Evolutionary conservation across 2,888 invertebrate genomes (phyloP), one percentile per base, ranked within the genome.

Genomic region (Troilus luridus): DNA sequence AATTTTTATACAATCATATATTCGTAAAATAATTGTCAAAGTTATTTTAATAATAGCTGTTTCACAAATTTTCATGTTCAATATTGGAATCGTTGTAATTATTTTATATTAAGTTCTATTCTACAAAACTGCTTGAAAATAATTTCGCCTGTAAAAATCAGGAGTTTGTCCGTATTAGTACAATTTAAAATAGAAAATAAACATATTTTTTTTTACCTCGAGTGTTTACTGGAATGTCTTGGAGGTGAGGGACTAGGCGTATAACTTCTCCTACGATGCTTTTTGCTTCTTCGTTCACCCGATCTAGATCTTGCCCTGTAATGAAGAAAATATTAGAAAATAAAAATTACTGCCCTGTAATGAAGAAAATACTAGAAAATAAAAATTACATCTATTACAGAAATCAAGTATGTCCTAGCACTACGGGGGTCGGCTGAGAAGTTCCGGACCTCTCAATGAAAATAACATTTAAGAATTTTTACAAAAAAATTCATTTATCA

Each of bases 291-390:
- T 59, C 93, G 92, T 27, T 93, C 93, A 54, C 89, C 91, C 9
- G 93, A 93, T 85, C 93, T 92, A 81, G 94, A 94, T 89, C 94
- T 92, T 10, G 88, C 93, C 67, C n/a, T 91, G 72, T 88, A 91
- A 81, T 62, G 89, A 90, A 90, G 24, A 62, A 24, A 67, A 60
- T 3, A 88, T 88, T 85, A 59, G 27, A 88, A 60, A 91, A 81
- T 54, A 88, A 60, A 59, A 41, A 11, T 54, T 19, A 58, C n/a
- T 10, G 88, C 93, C 67, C n/a, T 91, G 72, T 88, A 91, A 81
- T 62, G 89, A 90, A 90, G 24, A 62, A 24, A 67, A 60, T 3
- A 88, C 85, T 85, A 59, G 27, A 88, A 60, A 91, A 81, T 54
- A 88, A 60, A 59, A 41, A 11, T 54, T 21, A 59, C 77, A 62